Evolutionary conservation across 2,888 invertebrate genomes (phyloP), one percentile per base, ranked within the genome.

Genomic region (Horisme vitalbata): DNA sequence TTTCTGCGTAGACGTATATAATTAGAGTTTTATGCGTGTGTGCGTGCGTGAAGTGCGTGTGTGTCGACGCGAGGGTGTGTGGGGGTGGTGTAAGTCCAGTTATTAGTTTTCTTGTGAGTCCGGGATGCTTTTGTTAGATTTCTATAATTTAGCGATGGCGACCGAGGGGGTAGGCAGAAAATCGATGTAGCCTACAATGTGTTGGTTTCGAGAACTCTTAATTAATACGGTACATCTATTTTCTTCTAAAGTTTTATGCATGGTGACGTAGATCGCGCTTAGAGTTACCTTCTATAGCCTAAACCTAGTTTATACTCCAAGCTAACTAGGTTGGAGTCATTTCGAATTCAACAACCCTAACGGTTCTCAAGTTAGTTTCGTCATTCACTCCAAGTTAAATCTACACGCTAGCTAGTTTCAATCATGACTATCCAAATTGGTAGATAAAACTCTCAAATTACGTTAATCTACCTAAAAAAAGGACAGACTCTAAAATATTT

Each of bases 61-160:
- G 63, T 54, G 67, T 44, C 56, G 47, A 65, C 56, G 68, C 55
- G 65, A 57, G 68, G 55, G 66, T 60, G 62, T 56, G 64, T 63
- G 62, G 63, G 71, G 66, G 76, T 64, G 52, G 77, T 72, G 79
- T 76, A 78, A 79, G 84, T 82, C 84, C 80, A 67, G 86, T 88
- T 89, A 89, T 89, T 89, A 89, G 88, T 89, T 88, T 88, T 89
- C 86, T 89, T 85, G 79, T 68, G 79, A 85, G 84, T 83, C 60
- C 63, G 70, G 79, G 84, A 84, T 84, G 84, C 85, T 87, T 85
- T 88, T 88, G 88, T 88, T 87, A 75, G 87, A 88, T 88, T 88
- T 88, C 88, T 84, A 89, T 89, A 88, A 89, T 88, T 87, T 87
- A 79, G 87, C 88, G 85, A 83, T 79, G 83, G 66, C 59, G 69